Evolutionary conservation across 2,888 invertebrate species (phyloP).

Genomic region (Apamea monoglypha): DNA sequence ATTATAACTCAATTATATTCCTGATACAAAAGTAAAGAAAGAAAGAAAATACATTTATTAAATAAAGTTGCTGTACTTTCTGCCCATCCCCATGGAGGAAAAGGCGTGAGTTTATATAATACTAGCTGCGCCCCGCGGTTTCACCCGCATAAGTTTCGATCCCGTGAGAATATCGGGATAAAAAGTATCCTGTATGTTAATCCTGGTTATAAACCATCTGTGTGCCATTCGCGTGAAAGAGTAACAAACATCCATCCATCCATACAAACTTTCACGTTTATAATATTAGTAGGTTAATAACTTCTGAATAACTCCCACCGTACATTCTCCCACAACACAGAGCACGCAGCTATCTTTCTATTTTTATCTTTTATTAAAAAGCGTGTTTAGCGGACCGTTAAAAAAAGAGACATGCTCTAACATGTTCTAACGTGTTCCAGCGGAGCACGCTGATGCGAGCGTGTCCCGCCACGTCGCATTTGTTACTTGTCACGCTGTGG

Average conservation of each 20-base stretch:
- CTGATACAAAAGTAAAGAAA: no score
- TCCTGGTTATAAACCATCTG: no score
- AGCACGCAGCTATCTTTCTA: slow-evolving; percentile 22
- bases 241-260: no score
- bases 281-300: neutral
- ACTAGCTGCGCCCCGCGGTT: no score
- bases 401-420: slow-evolving; percentile 54
- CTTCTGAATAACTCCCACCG: neutral
- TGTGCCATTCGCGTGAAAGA: no score
- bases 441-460: slow-evolving; percentile 48
- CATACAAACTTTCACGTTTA: no score
- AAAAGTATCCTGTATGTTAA: no score
- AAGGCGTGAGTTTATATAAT: neutral
- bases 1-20: neutral
- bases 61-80: neutral
- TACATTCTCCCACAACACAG: slow-evolving; percentile 11
- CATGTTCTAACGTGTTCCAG: slow-evolving; percentile 38
- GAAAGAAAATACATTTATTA: no score
- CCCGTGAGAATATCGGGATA: no score
- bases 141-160: no score
- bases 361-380: slow-evolving; percentile 47
- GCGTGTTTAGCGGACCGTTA: slow-evolving; percentile 43
- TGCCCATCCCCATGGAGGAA: neutral
- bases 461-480: slow-evolving; percentile 48
- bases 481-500: slow-evolving; percentile 58